Conservation (phyloP, 2,888 invertebrate species). For the Pristionchus fissidentatus region DNA sequence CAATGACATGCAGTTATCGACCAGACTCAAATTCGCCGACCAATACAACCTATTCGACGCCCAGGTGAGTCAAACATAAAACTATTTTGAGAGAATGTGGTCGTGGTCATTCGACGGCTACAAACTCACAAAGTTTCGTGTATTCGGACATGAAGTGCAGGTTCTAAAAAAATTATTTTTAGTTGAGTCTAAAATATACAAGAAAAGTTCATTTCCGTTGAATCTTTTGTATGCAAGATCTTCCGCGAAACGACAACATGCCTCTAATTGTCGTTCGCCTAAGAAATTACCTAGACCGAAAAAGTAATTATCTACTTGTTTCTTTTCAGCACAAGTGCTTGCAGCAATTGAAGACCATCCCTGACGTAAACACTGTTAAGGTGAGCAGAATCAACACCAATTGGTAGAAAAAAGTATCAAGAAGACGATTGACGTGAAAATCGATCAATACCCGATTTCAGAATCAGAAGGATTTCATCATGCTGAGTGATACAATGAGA, state of each 20-base stretch:
- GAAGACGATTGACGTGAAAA: not conserved
- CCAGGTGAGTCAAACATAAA: not conserved
- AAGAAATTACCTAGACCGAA: not conserved
- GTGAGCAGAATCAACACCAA: not conserved
- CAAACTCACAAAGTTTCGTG: not conserved
- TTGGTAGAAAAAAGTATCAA: not conserved
- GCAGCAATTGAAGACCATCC: not conserved
- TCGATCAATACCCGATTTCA: too few species aligned
- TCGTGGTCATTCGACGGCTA: not conserved
- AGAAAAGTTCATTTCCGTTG: too few species aligned
- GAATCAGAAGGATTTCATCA: constrained; percentile 2
- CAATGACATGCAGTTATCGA: not conserved
- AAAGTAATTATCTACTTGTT: not conserved
- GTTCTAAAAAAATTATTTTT: not conserved
- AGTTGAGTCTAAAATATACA: too few species aligned
- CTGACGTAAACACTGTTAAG: not conserved
- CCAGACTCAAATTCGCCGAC: not conserved
- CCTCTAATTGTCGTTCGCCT: not conserved
- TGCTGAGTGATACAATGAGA: not conserved
- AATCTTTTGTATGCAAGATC: too few species aligned
- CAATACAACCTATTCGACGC: constrained; percentile 31
- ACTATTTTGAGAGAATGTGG: not conserved
- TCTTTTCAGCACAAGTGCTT: not conserved
- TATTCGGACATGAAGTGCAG: not conserved
- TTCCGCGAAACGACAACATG: too few species aligned